Percentiles rank a stretch among this genome's conserved stretches.
Conservation (phyloP, 37 sponge, comb jelly and placozoan species). For the Halichondria panicea region DNA sequence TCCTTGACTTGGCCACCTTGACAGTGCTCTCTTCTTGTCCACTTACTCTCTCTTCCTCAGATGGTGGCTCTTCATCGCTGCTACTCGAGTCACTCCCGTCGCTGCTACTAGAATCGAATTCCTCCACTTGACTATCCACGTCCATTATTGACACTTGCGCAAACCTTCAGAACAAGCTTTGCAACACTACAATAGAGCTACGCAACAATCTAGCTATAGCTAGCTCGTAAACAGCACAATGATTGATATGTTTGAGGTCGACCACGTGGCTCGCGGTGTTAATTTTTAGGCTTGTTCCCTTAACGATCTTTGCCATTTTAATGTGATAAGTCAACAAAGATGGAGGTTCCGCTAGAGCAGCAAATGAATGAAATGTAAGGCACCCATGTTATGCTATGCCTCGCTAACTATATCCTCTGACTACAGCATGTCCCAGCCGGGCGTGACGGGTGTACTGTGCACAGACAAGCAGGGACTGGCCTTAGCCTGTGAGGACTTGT, state of each 20-base stretch:
- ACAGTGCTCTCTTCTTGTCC: not conserved
- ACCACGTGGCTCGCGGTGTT: no score
- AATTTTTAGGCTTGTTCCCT: no score
- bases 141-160: not conserved
- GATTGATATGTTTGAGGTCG: no score
- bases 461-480: conserved; percentile 59
- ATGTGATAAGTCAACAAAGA: no score
- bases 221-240: no score
- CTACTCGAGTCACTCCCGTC: not conserved
- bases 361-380: conserved; percentile 77
- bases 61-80: not conserved
- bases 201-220: no score
- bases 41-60: conserved; percentile 3
- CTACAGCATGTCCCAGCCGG: conserved; percentile 72
- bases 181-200: no score
- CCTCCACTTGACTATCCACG: not conserved
- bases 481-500: conserved; percentile 39
- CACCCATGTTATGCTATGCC: not conserved
- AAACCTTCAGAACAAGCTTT: no score
- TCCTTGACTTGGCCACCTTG: conserved; percentile 1
- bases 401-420: not conserved
- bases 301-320: no score
- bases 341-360: conserved; percentile 61
- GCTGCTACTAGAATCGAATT: not conserved
- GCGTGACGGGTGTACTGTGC: conserved; percentile 68